Evolutionary conservation across 2,797 vertebrate genomes (phyloP), one percentile per base, ranked within the genome.

Genomic region (Sylvilagus floridanus): DNA sequence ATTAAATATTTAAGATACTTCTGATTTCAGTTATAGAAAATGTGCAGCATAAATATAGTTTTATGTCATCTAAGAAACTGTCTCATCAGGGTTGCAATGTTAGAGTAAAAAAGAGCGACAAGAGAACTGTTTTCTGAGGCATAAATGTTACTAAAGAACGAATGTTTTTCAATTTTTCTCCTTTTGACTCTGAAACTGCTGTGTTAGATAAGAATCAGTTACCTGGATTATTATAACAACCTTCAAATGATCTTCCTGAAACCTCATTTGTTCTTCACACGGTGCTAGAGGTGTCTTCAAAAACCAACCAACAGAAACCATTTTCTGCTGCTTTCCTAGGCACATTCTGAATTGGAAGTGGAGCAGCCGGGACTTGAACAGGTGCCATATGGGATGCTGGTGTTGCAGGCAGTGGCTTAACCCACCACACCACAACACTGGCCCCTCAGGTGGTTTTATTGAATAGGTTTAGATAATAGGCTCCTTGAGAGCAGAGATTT

Each of bases 1-100:
- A 87, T 95, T 85, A 73, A 83, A 66, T 76, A 62, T 21, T 57
- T 77, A 69, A 88, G 26, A 22, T 65, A 82, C 26, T 57, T 95
- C 87, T 85, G 52, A 78, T 50, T 83, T 81, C 50, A 42, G 11
- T 60, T 62, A 66, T 50, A 63, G 68, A 95, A 93, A 87, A 87
- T 16, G 16, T 73, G 6, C 72, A 68, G 28, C 24, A 17, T 65
- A 50, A n/a, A 78, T 57, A 86, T 14, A 73, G 30, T 54, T 88
- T 92, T 66, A 22, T 0, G 54, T 84, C 13, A 90, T 47, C 73
- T 76, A 90, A 85, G 6, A 62, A 77, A 28, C 82, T 54, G 9
- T 82, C 21, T 82, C 60, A 75, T n/a, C 19, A 12, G 28, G 47
- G 22, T 62, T 71, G 35, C 77, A 60, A 71, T 72, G 97, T 68